A percentile compares a stretch with the other conserved stretches of the same genome.
phyloP scores from a whole-genome alignment of 35 echinoderm and acorn worm genomes.

The Apostichopus californicus region DNA sequence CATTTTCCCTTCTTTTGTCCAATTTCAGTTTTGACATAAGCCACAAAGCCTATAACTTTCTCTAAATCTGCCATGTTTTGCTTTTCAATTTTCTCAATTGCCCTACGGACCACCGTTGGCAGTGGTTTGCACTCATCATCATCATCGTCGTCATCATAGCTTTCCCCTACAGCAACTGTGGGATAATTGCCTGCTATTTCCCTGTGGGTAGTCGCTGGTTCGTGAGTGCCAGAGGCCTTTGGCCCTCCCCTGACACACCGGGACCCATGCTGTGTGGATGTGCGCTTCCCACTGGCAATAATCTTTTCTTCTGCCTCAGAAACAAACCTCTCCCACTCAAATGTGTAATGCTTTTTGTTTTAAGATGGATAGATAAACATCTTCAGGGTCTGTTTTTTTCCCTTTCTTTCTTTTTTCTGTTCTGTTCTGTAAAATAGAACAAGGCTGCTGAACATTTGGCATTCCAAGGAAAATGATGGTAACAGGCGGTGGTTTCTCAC shows the following conservation, averaged over 20 bases:
- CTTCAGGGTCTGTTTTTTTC: slow-evolving; percentile 13
- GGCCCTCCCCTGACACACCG: slow-evolving; percentile 27
- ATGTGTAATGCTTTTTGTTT: slow-evolving; percentile 32
- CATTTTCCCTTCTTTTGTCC: slow-evolving; percentile 40
- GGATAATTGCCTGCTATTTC: slow-evolving; percentile 39
- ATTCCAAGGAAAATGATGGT: background rate
- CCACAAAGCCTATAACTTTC: slow-evolving; percentile 36
- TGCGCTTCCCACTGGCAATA: slow-evolving; percentile 21
- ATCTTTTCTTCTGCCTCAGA: too few relatives aligned
- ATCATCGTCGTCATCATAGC: background rate
- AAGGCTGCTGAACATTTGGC: too few relatives aligned
- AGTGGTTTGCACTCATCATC: too few relatives aligned
- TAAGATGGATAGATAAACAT: slow-evolving; percentile 32
- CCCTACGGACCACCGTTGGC: background rate
- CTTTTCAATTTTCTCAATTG: slow-evolving; percentile 43
- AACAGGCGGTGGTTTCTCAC: background rate
- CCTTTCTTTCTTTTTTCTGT: too few relatives aligned
- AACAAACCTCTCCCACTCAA: slow-evolving; percentile 19
- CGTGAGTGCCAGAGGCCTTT: slow-evolving; percentile 20
- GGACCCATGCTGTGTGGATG: slow-evolving; percentile 31
- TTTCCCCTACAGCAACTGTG: slow-evolving; percentile 8
- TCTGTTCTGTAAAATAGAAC: too few relatives aligned
- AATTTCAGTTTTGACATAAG: slow-evolving; percentile 43
- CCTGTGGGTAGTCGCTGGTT: slow-evolving; percentile 34
- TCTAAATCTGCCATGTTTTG: slow-evolving; percentile 32